A percentile compares a stretch with the other conserved stretches of the same genome.
phyloP scores from a whole-genome alignment of 1,140 invertebrate species.

The Theocolax elegans region DNA sequence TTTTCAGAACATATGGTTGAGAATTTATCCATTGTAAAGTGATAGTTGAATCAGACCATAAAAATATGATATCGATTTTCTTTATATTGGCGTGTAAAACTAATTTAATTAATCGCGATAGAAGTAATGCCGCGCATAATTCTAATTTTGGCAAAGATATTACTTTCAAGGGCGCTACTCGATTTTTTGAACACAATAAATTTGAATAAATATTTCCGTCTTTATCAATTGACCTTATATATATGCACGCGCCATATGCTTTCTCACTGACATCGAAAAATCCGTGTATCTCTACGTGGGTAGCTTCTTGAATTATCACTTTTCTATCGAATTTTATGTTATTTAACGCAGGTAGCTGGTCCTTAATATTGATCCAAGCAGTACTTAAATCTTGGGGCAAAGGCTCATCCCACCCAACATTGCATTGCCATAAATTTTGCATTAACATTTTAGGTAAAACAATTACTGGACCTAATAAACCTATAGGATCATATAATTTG shows the following conservation, averaged over 20 bases:
- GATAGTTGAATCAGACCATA: slow-evolving; percentile 36
- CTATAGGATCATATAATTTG: slow-evolving; percentile 48
- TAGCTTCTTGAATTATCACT: background rate
- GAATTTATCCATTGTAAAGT: slow-evolving; percentile 31
- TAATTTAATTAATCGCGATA: background rate
- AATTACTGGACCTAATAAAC: slow-evolving; percentile 42
- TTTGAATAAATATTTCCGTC: background rate
- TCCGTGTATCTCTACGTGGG: slow-evolving; percentile 45
- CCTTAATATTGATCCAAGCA: slow-evolving; percentile 20
- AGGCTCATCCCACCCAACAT: slow-evolving; percentile 43
- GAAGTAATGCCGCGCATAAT: too few relatives aligned
- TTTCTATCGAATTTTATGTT: slow-evolving; percentile 38
- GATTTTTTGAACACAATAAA: slow-evolving; percentile 46
- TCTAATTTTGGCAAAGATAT: slow-evolving; percentile 46
- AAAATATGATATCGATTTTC: background rate
- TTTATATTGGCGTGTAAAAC: background rate
- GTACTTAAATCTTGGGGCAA: slow-evolving; percentile 16
- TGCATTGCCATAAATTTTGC: slow-evolving; percentile 43
- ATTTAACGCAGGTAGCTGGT: slow-evolving; percentile 10
- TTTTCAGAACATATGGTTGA: slow-evolving; percentile 14
- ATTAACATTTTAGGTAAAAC: slow-evolving; percentile 46
- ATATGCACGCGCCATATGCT: slow-evolving; percentile 48
- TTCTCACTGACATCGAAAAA: slow-evolving; percentile 48
- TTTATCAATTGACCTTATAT: slow-evolving; percentile 41
- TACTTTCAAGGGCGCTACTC: slow-evolving; percentile 47